Conservation (phyloP, 2,113 vertebrate species). For the Noturus placidus region DNA sequence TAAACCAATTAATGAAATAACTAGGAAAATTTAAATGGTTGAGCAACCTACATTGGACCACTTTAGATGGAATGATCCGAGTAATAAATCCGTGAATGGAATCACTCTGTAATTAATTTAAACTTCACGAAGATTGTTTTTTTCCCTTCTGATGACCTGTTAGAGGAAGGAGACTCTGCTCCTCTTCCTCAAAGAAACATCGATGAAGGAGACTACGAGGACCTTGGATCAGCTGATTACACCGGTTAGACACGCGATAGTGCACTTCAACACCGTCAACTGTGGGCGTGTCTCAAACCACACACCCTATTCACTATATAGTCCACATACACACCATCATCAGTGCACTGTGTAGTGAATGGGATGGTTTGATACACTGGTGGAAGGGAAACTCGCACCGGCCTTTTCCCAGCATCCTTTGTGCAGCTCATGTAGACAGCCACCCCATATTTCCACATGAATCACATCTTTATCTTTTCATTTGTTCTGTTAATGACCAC, state of each 20-base stretch:
- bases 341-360: not conserved
- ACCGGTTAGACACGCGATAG: not conserved
- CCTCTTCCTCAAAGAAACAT: slow-evolving; percentile 42
- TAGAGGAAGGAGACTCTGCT: slow-evolving; percentile 40
- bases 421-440: slow-evolving; percentile 76
- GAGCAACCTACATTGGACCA: too few relatives aligned
- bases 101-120: too few relatives aligned
- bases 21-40: too few relatives aligned
- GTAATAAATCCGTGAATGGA: too few relatives aligned
- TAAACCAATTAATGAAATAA: too few relatives aligned
- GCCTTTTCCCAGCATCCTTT: slow-evolving; percentile 90
- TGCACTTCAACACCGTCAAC: too few relatives aligned
- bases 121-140: too few relatives aligned
- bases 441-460: not conserved
- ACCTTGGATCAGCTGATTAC: slow-evolving; percentile 56
- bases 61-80: too few relatives aligned
- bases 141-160: slow-evolving; percentile 47
- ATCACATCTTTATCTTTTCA: not conserved
- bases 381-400: slow-evolving; percentile 82
- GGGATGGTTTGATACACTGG: too few relatives aligned
- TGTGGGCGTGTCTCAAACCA: too few relatives aligned
- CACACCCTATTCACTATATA: not conserved
- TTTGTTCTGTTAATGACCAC: not conserved
- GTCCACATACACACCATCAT: not conserved
- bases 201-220: slow-evolving; percentile 76